These are phyloP conservation scores for Ariopsis seemanni DNA, from an alignment of 2,113 vertebrate genomes.

Conservation along the genomic window DNA sequence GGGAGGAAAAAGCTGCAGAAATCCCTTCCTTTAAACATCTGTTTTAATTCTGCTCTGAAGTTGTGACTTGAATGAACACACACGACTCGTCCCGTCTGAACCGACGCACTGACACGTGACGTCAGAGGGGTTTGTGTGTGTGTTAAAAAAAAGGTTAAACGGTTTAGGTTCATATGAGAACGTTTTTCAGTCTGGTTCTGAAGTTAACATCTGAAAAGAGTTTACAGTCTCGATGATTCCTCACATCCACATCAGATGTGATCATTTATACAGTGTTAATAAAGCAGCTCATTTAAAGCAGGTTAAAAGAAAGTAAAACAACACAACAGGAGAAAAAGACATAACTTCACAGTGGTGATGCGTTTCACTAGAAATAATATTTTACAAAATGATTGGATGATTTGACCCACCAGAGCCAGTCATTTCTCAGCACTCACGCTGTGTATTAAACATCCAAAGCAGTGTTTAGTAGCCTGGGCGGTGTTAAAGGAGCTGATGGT, in stretches of 20 bases:
- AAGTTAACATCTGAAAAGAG: neutral
- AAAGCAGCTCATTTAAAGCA: neutral
- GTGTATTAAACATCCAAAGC: neutral
- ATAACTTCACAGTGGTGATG: too few relatives aligned
- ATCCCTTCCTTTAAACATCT: constrained; percentile 22
- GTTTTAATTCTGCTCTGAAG: constrained; percentile 11
- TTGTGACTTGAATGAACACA: neutral
- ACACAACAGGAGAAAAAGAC: neutral
- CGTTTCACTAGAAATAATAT: neutral
- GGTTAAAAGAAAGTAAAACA: neutral
- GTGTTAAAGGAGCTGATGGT: neutral
- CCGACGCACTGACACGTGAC: neutral
- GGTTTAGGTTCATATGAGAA: neutral
- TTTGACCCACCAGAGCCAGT: neutral
- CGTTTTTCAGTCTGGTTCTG: neutral
- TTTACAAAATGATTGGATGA: neutral
- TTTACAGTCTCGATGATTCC: neutral
- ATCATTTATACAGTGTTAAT: neutral
- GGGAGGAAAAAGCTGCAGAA: neutral
- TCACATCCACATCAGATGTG: neutral
- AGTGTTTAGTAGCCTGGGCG: neutral
- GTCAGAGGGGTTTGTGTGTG: neutral
- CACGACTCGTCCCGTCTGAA: neutral
- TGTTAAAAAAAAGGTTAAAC: neutral
- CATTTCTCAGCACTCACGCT: neutral